These are phyloP conservation scores for Temnopleurus reevesii DNA, from an alignment of 53 echinoderm and acorn worm genomes.

Conservation along the genomic window DNA sequence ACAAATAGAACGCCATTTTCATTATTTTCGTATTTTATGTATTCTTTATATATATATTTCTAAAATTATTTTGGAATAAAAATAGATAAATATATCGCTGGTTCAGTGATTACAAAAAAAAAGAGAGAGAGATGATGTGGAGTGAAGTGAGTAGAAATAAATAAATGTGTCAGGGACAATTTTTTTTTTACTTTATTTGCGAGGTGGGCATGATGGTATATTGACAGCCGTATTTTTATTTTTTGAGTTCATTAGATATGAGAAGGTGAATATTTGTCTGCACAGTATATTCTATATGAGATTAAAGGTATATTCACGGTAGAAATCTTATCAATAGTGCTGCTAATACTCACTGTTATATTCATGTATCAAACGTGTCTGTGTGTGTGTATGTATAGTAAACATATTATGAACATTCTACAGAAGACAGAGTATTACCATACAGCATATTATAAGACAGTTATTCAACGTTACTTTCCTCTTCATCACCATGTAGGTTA, in stretches of 20 bases:
- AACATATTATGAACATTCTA: slow-evolving; percentile 39
- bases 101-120: slow-evolving; percentile 34
- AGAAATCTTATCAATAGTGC: slow-evolving; percentile 1
- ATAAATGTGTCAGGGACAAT: slow-evolving; percentile 43
- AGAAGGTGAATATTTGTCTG: slow-evolving; percentile 25
- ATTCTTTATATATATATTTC: slow-evolving; percentile 49
- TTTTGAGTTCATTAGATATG: slow-evolving; percentile 36
- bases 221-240: neutral
- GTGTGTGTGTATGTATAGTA: slow-evolving; percentile 36
- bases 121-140: neutral
- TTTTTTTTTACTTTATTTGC: slow-evolving; percentile 9
- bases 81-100: slow-evolving; percentile 33
- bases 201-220: slow-evolving; percentile 23
- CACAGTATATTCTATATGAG: slow-evolving; percentile 55
- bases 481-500: neutral
- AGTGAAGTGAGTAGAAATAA: slow-evolving; percentile 10
- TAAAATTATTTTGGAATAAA: slow-evolving; percentile 58
- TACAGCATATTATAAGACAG: neutral
- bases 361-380: slow-evolving; percentile 20
- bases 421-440: slow-evolving; percentile 24
- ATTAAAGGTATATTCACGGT: slow-evolving; percentile 31
- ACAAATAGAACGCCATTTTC: slow-evolving; percentile 54
- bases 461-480: neutral
- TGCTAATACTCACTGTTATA: slow-evolving; percentile 36
- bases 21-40: slow-evolving; percentile 50